Percentiles rank a stretch among this genome's conserved stretches.
Evolutionary conservation across 2,113 vertebrate genomes (phyloP).

Genomic region (Emberiza fucata): DNA sequence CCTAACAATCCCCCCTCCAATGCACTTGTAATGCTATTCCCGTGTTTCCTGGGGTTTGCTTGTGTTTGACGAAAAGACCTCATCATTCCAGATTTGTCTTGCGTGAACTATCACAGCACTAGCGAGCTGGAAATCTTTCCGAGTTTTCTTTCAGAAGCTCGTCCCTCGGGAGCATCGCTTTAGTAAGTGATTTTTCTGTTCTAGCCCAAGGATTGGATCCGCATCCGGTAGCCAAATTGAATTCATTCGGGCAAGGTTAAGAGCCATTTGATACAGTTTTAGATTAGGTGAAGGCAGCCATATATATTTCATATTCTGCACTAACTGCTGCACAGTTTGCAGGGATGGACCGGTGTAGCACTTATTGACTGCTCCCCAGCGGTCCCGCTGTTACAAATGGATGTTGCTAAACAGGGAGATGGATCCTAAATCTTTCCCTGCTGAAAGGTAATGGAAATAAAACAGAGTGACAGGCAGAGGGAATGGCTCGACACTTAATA

Average conservation of each 20-base stretch:
- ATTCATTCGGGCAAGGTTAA: slow-evolving; percentile 65
- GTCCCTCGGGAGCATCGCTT: slow-evolving; percentile 33
- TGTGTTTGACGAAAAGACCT: slow-evolving; percentile 24
- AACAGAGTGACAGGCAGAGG: not conserved
- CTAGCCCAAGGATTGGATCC: slow-evolving; percentile 64
- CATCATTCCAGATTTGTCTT: slow-evolving; percentile 59
- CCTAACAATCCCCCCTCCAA: not conserved
- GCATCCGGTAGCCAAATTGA: slow-evolving; percentile 62
- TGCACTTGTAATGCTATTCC: slow-evolving; percentile 31
- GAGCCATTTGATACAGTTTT: slow-evolving; percentile 56
- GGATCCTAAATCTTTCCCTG: slow-evolving; percentile 42
- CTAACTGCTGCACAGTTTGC: not conserved
- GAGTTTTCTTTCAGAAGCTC: slow-evolving; percentile 36
- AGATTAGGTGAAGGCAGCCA: slow-evolving; percentile 57
- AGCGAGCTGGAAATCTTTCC: slow-evolving; percentile 48
- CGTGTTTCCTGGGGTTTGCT: slow-evolving; percentile 27
- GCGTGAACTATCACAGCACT: slow-evolving; percentile 50
- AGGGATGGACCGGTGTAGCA: not conserved
- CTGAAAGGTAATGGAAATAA: slow-evolving; percentile 27
- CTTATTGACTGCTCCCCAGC: slow-evolving; percentile 37
- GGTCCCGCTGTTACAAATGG: slow-evolving; percentile 4
- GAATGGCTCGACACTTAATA: not conserved
- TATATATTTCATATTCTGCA: slow-evolving; percentile 46
- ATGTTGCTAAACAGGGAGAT: slow-evolving; percentile 28
- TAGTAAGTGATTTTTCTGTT: slow-evolving; percentile 60